Conservation (phyloP, 2,888 invertebrate species). For the Drosophila mimica region DNA sequence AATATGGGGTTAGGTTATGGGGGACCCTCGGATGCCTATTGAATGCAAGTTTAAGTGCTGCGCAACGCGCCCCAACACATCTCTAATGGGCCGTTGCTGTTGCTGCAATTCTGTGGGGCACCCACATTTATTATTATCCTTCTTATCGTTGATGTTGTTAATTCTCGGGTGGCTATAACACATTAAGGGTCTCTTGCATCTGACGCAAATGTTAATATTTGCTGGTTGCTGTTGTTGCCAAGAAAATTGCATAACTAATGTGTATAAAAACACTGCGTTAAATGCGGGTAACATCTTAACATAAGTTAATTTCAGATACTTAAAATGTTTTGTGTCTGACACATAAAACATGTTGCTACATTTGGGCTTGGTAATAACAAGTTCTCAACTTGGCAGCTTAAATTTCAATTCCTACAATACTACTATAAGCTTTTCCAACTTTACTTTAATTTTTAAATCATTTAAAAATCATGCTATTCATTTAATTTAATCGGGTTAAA, state of each 20-base stretch:
- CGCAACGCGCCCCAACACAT: neutral
- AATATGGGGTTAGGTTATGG: neutral
- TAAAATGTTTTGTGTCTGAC: neutral
- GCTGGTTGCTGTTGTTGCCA: neutral
- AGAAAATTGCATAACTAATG: conserved; percentile 50
- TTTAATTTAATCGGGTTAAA: neutral
- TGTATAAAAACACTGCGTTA: conserved; percentile 12
- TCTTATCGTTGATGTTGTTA: conserved; percentile 9
- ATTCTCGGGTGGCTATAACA: conserved; percentile 9
- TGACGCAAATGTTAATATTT: conserved; percentile 19
- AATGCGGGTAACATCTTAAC: conserved; percentile 21
- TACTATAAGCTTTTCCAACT: neutral
- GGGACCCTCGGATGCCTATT: conserved; percentile 32
- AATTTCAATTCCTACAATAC: neutral
- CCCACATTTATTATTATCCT: conserved; percentile 28
- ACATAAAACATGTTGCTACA: neutral
- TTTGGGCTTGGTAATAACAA: neutral
- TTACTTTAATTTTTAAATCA: neutral
- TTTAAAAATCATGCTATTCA: neutral
- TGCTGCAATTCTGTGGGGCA: neutral
- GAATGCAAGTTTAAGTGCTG: conserved; percentile 45
- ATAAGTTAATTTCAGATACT: conserved; percentile 46
- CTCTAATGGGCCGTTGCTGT: conserved; percentile 31
- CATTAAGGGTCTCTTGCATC: conserved; percentile 1
- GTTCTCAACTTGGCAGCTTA: neutral